phyloP scores from a whole-genome alignment of 2,113 vertebrate genomes.

The Entomyzon cyanotis region DNA sequence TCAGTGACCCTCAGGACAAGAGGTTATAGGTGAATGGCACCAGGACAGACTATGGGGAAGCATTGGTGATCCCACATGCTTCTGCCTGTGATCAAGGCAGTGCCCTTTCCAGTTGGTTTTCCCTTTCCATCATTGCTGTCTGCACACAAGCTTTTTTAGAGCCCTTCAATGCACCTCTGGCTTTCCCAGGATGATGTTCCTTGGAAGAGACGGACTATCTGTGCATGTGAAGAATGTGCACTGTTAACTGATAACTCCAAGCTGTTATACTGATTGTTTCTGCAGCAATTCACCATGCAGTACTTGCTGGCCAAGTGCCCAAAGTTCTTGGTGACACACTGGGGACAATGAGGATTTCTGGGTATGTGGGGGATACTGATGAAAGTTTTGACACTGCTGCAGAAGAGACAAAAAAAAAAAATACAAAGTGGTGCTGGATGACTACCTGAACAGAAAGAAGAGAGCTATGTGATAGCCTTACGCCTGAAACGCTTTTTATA shows the following conservation, averaged over 20 bases:
- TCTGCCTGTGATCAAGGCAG: neutral
- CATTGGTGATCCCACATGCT: neutral
- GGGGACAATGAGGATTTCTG: neutral
- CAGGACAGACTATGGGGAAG: neutral
- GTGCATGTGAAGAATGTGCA: neutral
- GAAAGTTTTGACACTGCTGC: neutral
- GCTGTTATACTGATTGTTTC: neutral
- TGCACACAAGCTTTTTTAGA: neutral
- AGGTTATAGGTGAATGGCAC: fast-evolving
- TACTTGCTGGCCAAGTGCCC: neutral
- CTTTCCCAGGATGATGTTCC: neutral
- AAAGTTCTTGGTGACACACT: neutral
- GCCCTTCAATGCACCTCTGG: fast-evolving
- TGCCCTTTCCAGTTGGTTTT: neutral
- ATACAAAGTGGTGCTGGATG: neutral
- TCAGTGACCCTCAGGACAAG: neutral
- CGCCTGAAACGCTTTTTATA: neutral
- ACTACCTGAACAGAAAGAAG: neutral
- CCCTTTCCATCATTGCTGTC: neutral
- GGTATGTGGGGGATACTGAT: neutral
- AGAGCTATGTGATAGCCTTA: neutral
- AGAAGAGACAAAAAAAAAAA: neutral
- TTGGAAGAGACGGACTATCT: neutral
- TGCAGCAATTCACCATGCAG: neutral
- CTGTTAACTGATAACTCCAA: neutral